Base-by-base conservation (phyloP, 2,797 vertebrate genomes). In the Falco peregrinus region DNA sequence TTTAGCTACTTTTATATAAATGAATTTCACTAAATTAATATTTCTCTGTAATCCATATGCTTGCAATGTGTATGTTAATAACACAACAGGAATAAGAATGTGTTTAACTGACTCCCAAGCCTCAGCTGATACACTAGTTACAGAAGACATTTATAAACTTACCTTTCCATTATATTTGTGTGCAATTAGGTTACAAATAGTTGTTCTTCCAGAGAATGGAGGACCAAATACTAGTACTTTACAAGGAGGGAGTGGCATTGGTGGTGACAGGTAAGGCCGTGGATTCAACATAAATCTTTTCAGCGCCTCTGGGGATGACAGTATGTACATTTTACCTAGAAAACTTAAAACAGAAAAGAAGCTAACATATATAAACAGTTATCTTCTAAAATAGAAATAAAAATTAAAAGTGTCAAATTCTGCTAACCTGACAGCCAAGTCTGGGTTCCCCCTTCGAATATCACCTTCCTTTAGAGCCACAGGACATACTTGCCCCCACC, bases 271-370 rank as follows among this genome's bases (percentile, higher is more conserved):
- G 94, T 98, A 99, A 37, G 87, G 96, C 20, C 99, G 98, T 57
- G 99, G 99, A 94, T 99, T 99, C 89, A 89, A 74, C 59, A 97
- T 90, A 94, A 99, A 99, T 75, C 97, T 97, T 71, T 98, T 97
- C 82, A 98, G 67, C 60, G 99, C 98, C 84, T 98, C 98, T 93
- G 98, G 94, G 56, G 98, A 98, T 53, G 99, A 99, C 50, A 99
- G 96, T 57, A 99, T 9, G 25, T 99, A 99, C 63, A 99, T 97
- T 98, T 99, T 99, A 97, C 99, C 99, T 98, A 98, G 98, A 97
- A 99, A 99, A 94, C 99, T 99, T 97, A 41, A 92, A 41, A 93
- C 84, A 96, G 57, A 83, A 54, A 54, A 89, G 67, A 56, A 50
- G 71, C 17, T n/a, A 45, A 83, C 24, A 68, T 50, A 65, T 91